Evolutionary conservation across 2,888 invertebrate species (phyloP).

Genomic region (Drosophila macrospina): DNA sequence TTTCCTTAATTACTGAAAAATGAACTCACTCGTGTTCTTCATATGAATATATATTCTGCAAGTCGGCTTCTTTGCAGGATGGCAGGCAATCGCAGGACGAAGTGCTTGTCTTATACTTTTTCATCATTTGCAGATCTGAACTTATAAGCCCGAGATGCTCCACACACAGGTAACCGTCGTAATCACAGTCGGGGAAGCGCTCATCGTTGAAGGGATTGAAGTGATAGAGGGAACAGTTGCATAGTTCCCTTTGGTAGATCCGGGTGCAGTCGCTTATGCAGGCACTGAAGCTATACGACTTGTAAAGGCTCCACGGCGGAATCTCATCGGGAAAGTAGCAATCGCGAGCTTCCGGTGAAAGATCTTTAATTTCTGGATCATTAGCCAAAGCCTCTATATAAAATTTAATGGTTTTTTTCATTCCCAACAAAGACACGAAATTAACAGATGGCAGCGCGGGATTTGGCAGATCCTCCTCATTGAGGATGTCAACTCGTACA

Average conservation of each 20-base stretch:
- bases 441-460: conserved; percentile 62
- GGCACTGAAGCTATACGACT: conserved; percentile 90
- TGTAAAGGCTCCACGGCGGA: conserved; percentile 87
- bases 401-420: conserved; percentile 79
- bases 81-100: conserved; percentile 88
- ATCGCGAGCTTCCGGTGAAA: conserved; percentile 88
- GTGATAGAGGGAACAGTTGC: conserved; percentile 89
- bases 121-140: conserved; percentile 86
- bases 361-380: conserved; percentile 87
- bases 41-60: conserved; percentile 84
- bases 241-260: conserved; percentile 87
- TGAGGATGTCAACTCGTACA: conserved; percentile 71
- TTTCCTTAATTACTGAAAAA: too few species aligned
- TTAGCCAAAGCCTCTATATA: conserved; percentile 88
- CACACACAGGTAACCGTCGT: conserved; percentile 88
- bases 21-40: conserved; percentile 36
- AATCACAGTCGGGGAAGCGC: conserved; percentile 86
- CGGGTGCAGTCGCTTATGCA: conserved; percentile 90
- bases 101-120: conserved; percentile 32
- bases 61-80: conserved; percentile 90
- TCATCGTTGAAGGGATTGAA: conserved; percentile 86
- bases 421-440: conserved; percentile 41
- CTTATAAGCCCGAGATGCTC: conserved; percentile 73
- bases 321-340: conserved; percentile 90
- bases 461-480: conserved; percentile 83